Evolutionary conservation across 2,797 vertebrate genomes (phyloP).

Genomic region (Sebastes itinus): DNA sequence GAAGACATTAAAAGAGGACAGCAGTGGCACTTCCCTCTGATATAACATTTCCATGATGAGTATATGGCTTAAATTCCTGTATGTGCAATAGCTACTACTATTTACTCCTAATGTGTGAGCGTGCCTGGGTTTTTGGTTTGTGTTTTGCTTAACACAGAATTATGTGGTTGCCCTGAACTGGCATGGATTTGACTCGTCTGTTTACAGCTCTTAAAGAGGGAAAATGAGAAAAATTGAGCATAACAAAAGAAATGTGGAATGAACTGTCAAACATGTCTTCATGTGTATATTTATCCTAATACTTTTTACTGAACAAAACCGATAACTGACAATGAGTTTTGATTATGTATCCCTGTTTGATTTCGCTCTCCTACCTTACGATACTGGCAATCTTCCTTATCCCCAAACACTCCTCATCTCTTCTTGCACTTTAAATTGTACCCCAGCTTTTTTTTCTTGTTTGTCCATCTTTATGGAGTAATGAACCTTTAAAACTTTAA

Average conservation of each 20-base stretch:
- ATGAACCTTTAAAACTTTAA: slow-evolving; percentile 74
- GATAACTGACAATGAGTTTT: slow-evolving; percentile 50
- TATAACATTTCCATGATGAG: slow-evolving; percentile 51
- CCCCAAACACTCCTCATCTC: slow-evolving; percentile 50
- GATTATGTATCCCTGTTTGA: slow-evolving; percentile 56
- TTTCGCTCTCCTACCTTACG: slow-evolving; percentile 38
- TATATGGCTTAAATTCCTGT: slow-evolving; percentile 84
- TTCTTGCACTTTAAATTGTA: slow-evolving; percentile 80
- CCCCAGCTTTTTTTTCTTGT: slow-evolving; percentile 45
- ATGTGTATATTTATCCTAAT: slow-evolving; percentile 69
- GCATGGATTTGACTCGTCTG: slow-evolving; percentile 56
- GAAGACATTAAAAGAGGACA: slow-evolving; percentile 13
- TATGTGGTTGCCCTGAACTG: slow-evolving; percentile 53
- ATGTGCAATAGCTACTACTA: slow-evolving; percentile 84
- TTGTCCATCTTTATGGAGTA: slow-evolving; percentile 65
- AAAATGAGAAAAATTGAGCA: slow-evolving; percentile 24
- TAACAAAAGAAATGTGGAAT: slow-evolving; percentile 62
- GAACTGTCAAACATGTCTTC: slow-evolving; percentile 52
- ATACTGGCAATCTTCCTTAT: slow-evolving; percentile 39
- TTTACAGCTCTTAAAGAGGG: slow-evolving; percentile 55
- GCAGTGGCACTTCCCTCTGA: slow-evolving; percentile 53
- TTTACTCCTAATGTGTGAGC: slow-evolving; percentile 57
- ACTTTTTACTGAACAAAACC: slow-evolving; percentile 64
- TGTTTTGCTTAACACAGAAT: slow-evolving; percentile 55
- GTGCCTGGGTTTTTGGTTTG: slow-evolving; percentile 43